Percentiles rank a stretch among this genome's conserved stretches.
Conservation (phyloP, 2,797 vertebrate species). For the Acanthiza pusilla region DNA sequence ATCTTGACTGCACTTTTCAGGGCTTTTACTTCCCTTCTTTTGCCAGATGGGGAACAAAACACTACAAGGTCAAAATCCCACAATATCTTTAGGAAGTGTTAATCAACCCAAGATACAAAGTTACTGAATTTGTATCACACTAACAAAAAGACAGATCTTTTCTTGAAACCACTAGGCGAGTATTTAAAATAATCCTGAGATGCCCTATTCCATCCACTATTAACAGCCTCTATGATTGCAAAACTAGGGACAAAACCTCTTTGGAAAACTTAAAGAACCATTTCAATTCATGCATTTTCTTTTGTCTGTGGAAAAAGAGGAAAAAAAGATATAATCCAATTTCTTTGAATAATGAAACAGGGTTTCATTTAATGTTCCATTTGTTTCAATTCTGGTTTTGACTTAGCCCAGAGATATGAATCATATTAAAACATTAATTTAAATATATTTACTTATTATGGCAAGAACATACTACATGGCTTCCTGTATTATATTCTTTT, state of each 20-base stretch:
- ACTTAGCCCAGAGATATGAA: neutral
- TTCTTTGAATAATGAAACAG: neutral
- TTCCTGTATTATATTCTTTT: neutral
- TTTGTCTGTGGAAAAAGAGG: neutral
- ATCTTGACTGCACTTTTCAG: neutral
- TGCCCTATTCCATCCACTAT: neutral
- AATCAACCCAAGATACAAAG: neutral
- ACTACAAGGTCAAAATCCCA: neutral
- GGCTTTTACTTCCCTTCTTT: neutral
- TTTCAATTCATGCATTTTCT: neutral
- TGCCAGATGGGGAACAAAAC: neutral
- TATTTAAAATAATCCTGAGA: neutral
- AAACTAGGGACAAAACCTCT: neutral
- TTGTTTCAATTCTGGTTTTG: neutral
- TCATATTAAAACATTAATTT: constrained; percentile 4
- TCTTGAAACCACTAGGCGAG: neutral
- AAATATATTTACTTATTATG: neutral
- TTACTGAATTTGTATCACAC: neutral
- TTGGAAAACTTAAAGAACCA: neutral
- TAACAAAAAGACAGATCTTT: neutral
- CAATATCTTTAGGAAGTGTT: neutral
- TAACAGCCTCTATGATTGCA: neutral
- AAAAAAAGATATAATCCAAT: neutral
- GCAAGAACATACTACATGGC: neutral
- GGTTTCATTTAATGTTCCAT: neutral